Base-by-base conservation (phyloP, 2,113 vertebrate genomes). In the Brienomyrus longianalis region DNA sequence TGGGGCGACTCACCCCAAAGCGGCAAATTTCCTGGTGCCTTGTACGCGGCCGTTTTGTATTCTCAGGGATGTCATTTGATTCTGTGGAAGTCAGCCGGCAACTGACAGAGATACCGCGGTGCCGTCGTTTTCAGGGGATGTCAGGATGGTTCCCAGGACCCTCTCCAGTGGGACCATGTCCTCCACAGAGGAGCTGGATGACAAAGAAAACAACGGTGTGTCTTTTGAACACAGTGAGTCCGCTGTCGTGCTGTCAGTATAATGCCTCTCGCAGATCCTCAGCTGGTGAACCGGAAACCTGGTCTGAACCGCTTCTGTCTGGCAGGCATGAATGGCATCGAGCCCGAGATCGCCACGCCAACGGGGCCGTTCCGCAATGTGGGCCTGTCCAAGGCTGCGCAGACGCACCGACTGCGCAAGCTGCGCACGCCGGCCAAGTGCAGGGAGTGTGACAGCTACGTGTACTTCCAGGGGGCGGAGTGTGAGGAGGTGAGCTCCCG, bases 381-480 rank as follows among this genome's bases (percentile, higher is more conserved):
- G 0, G 97, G 98, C 39, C 92, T 99, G 9, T 99, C 98, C 90
- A 98, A 96, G 94, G 98, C 98, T 0, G 98, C 98, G 0, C 96
- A 96, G 90, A 99, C 98, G 0, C 98, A 99, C 89, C 94, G 96
- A 66, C 95, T 99, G 45, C 95, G 98, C 31, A 99, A 99, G 93
- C 96, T 99, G 21, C 97, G 98, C 0, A 92, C 98, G 0, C 98
- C 98, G 0, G 94, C 98, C 23, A 99, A 99, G 89, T 99, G 98
- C 54, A 95, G 98, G 0, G 98, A 99, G 88, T 99, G 98, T 80
- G 98, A 99, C 95, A 99, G 97, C 94, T 99, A 99, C 0, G 98
- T 99, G 48, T 99, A 99, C 93, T 99, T 99, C 95, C 98, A 99
- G 92, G 98, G 98, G 0, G 98, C 98, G 0, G 98, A 99, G 91